Evolutionary conservation across 2,797 vertebrate genomes (phyloP).

Genomic region (Sebastes nivosus): DNA sequence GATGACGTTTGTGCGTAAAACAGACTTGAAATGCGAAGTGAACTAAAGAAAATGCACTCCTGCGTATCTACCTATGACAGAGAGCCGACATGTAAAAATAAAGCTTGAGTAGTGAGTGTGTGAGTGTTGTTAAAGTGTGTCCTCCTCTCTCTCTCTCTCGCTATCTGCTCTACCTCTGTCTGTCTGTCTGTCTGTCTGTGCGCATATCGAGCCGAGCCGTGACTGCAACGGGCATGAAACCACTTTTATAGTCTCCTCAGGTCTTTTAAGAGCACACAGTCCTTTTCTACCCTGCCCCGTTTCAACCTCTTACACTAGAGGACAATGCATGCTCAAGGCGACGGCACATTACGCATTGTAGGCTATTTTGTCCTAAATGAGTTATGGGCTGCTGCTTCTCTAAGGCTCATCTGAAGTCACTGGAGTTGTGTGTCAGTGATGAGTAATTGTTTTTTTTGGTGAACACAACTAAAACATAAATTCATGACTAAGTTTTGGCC

Average conservation of each 20-base stretch:
- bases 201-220: constrained; percentile 52
- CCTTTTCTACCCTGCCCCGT: constrained; percentile 60
- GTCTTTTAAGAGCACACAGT: constrained; percentile 63
- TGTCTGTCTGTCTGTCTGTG: constrained; percentile 29
- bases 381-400: constrained; percentile 34
- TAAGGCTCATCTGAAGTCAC: constrained; percentile 16
- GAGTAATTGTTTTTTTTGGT: background rate
- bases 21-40: background rate
- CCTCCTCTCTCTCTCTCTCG: background rate
- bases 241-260: constrained; percentile 78
- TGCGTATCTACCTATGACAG: constrained; percentile 14
- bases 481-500: background rate
- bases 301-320: constrained; percentile 43
- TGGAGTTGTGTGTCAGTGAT: background rate
- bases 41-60: background rate
- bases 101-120: background rate
- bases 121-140: background rate
- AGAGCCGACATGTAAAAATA: constrained; percentile 24
- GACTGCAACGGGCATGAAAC: constrained; percentile 69
- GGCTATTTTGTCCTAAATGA: constrained; percentile 23
- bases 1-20: background rate
- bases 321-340: constrained; percentile 54
- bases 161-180: constrained; percentile 31
- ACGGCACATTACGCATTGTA: constrained; percentile 43
- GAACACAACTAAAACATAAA: background rate